These are phyloP conservation scores for Hoplodrina ambigua DNA, from an alignment of 2,888 invertebrate genomes.

Conservation along the genomic window DNA sequence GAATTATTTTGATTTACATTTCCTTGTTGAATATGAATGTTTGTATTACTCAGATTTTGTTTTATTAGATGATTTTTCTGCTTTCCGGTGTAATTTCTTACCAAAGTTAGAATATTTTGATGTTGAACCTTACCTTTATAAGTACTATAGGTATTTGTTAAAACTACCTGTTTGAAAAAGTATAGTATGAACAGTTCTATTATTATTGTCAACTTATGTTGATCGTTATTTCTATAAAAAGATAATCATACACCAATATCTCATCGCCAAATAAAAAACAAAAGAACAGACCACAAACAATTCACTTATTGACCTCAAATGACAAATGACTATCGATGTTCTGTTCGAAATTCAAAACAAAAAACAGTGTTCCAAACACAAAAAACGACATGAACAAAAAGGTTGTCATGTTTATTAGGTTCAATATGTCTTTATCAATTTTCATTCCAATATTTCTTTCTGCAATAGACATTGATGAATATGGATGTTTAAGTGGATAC, in stretches of 20 bases:
- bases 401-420: conserved; percentile 33
- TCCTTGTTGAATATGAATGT: conserved; percentile 43
- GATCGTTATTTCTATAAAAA: no score
- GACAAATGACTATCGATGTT: not conserved
- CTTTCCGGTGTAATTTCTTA: conserved; percentile 4
- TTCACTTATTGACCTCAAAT: not conserved
- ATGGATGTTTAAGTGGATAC: conserved; percentile 43
- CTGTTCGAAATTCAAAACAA: conserved; percentile 1
- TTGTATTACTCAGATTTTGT: conserved; percentile 16
- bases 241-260: no score
- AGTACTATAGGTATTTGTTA: no score
- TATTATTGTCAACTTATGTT: no score
- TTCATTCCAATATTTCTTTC: conserved; percentile 50
- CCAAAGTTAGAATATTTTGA: not conserved
- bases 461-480: conserved; percentile 51
- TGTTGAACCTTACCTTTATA: not conserved
- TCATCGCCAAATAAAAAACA: no score
- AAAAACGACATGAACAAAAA: conserved; percentile 12
- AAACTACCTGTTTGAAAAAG: no score
- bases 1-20: conserved; percentile 33
- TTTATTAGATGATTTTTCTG: not conserved
- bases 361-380: conserved; percentile 14
- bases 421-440: conserved; percentile 46
- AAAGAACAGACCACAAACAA: no score
- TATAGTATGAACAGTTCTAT: no score